Evolutionary conservation across 2,888 invertebrate genomes (phyloP).

Genomic region (Melikaiella ostensackeni): DNA sequence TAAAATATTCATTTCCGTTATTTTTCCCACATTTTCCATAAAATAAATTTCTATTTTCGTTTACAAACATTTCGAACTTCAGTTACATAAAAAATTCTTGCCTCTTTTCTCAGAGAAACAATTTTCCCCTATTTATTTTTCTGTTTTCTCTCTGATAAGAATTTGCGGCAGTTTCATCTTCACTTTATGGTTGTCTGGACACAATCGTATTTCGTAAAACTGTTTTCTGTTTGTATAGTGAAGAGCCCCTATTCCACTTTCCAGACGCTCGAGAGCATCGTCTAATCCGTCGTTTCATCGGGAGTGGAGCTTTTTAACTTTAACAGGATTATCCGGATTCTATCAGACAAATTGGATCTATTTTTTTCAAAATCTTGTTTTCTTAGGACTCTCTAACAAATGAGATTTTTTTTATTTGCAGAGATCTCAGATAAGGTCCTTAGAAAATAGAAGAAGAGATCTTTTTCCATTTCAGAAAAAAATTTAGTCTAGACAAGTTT

Average conservation of each 20-base stretch:
- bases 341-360: constrained; percentile 23
- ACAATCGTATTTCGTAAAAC: constrained; percentile 19
- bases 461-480: too few species aligned
- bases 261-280: not conserved
- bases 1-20: too few species aligned
- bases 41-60: too few species aligned
- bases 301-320: constrained; percentile 19
- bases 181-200: constrained; percentile 20
- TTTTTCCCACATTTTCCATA: too few species aligned
- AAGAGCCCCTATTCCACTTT: not conserved
- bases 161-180: constrained; percentile 1
- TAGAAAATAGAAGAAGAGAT: too few species aligned
- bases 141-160: constrained; percentile 32
- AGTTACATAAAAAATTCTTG: too few species aligned
- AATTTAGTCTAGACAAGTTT: too few species aligned
- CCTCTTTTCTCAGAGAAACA: not conserved
- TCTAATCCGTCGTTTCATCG: constrained; percentile 13
- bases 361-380: constrained; percentile 6
- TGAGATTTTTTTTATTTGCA: not conserved
- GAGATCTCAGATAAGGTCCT: too few species aligned
- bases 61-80: too few species aligned
- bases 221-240: constrained; percentile 27
- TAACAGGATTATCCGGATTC: constrained; percentile 28
- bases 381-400: not conserved
- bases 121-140: constrained; percentile 26